These are phyloP conservation scores for Leptosomus discolor DNA, from an alignment of 2,113 vertebrate genomes.

Conservation along the genomic window DNA sequence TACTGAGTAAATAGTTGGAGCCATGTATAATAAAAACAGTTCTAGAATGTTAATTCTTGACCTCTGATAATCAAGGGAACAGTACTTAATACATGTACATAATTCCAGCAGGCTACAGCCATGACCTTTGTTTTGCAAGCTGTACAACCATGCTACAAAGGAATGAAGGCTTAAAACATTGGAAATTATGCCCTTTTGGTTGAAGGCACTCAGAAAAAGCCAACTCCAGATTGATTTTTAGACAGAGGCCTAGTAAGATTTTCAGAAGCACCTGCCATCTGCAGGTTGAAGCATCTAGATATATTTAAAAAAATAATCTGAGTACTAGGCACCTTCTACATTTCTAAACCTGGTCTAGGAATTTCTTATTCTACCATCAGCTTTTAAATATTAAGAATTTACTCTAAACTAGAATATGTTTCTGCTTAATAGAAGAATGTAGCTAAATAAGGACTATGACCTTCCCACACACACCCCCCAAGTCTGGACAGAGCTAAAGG, in stretches of 20 bases:
- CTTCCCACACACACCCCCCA: fast-evolving
- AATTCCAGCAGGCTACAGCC: background rate
- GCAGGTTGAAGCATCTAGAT: too few relatives aligned
- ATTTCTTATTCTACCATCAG: background rate
- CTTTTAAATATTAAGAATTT: background rate
- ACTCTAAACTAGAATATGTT: background rate
- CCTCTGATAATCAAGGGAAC: background rate
- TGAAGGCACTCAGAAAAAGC: background rate
- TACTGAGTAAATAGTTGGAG: background rate
- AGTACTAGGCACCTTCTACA: background rate
- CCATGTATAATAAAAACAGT: background rate
- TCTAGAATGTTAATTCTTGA: background rate
- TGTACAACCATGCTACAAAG: background rate
- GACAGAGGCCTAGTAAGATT: too few relatives aligned
- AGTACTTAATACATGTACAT: background rate
- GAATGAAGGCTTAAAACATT: background rate
- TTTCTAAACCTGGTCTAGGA: background rate
- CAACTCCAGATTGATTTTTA: background rate
- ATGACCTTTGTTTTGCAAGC: background rate
- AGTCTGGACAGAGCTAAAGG: background rate
- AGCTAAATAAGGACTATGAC: background rate
- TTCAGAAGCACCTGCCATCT: too few relatives aligned
- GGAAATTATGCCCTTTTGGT: background rate
- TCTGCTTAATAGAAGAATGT: background rate
- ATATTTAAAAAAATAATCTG: too few relatives aligned